Evolutionary conservation across 2,888 invertebrate species (phyloP).

Genomic region (Kryphioiulus occultus): DNA sequence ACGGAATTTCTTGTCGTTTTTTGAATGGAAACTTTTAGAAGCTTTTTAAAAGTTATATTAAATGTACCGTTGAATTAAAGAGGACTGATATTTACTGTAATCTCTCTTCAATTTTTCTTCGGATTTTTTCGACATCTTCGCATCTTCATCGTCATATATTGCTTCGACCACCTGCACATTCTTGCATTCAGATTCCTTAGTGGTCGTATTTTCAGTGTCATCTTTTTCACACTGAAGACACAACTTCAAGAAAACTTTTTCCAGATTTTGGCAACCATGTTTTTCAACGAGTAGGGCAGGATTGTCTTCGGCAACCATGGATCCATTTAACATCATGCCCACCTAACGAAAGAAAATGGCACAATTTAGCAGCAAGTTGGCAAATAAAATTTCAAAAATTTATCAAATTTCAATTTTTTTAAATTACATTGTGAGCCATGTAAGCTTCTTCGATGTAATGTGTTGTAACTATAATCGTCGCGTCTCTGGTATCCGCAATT

Average conservation of each 20-base stretch:
- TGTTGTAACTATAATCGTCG: slow-evolving; percentile 63
- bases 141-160: neutral
- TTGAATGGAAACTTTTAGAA: too few relatives aligned
- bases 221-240: slow-evolving; percentile 59
- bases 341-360: slow-evolving; percentile 56
- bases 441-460: slow-evolving; percentile 57
- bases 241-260: slow-evolving; percentile 91
- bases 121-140: neutral
- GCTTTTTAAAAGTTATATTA: too few relatives aligned
- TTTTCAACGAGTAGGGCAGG: slow-evolving; percentile 58
- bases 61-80: too few relatives aligned
- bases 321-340: slow-evolving; percentile 62
- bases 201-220: neutral
- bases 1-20: too few relatives aligned
- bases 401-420: neutral
- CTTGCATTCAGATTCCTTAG: neutral
- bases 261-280: slow-evolving; percentile 67
- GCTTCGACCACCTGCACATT: neutral
- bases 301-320: slow-evolving; percentile 60
- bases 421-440: neutral
- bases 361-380: neutral
- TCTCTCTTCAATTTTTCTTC: neutral
- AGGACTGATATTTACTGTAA: neutral
- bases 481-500: slow-evolving; percentile 59
- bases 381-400: neutral